phyloP scores from a whole-genome alignment of 1,140 invertebrate genomes.

The Sinonovacula constricta region DNA sequence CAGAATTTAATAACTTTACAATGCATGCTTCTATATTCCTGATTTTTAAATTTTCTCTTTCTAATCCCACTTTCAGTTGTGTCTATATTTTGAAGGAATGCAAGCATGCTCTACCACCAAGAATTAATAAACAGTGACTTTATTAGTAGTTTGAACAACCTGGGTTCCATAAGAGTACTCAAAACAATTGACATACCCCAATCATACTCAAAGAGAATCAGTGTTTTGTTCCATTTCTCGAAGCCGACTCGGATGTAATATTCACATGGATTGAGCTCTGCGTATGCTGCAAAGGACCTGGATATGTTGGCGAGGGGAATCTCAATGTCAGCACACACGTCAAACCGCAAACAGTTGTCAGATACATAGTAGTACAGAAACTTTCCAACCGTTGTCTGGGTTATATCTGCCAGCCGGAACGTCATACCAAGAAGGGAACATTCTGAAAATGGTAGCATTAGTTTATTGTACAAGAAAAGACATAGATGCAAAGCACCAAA shows the following conservation, averaged over 20 bases:
- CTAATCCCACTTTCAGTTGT: no score
- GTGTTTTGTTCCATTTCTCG: conserved; percentile 6
- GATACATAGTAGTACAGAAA: conserved; percentile 20
- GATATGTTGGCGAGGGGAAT: background rate
- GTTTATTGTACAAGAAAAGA: no score
- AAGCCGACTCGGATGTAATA: conserved; percentile 6
- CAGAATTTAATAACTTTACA: no score
- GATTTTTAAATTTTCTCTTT: no score
- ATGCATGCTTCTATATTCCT: no score
- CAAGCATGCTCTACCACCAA: no score
- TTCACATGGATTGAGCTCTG: conserved; percentile 16
- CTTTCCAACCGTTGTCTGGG: background rate
- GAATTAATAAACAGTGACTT: no score
- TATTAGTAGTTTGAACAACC: no score
- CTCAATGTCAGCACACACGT: conserved; percentile 7
- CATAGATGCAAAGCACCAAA: no score
- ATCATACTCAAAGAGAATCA: conserved; percentile 28
- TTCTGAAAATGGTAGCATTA: no score
- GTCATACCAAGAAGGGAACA: background rate
- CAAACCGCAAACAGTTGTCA: conserved; percentile 22
- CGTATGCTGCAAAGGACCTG: conserved; percentile 18
- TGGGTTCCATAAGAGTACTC: no score
- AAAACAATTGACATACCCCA: conserved; percentile 28
- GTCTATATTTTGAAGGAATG: no score
- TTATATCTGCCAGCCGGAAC: background rate